Base-by-base conservation (phyloP, 2,888 invertebrate species). In the Crematogaster levior region DNA sequence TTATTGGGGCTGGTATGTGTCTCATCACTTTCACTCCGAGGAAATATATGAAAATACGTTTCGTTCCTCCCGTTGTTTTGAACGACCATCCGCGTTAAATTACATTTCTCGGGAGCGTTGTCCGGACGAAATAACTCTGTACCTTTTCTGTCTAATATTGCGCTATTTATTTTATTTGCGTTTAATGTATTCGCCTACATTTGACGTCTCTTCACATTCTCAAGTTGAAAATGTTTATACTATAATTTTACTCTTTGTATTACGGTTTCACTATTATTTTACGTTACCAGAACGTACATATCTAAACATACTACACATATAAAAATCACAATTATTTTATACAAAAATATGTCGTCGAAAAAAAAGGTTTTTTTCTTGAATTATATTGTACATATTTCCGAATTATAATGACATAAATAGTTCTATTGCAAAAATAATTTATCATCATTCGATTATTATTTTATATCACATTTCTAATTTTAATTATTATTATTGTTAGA, bases 71-170 rank as follows among this genome's bases (percentile, higher is more conserved):
- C 43, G 21, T 74, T 83, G 79, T 80, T 84, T 84, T 66, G 63
- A 82, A 83, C 82, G 82, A 86, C 83, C 83, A 58, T 82, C 68
- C 66, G 58, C 77, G 84, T 88, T 84, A 89, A 89, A 88, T 88
- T 87, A 87, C 89, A 89, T 88, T 88, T 85, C 87, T 89, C 83
- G 56, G 60, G 83, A 85, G 84, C 85, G 87, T 84, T 83, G 80
- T 46, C 61, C 86, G 10, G 81, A 72, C 81, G 18, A 61, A 74
- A 88, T 81, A 81, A 48, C 86, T 83, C 81, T 40, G 1, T 75
- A 65, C 21, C 40, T 79, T 77, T 43, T 27, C 4, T 10, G 84
- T 86, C 56, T 81, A 83, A 72, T 68, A 66, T 61, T 1, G 40
- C 18, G 10, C 21, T 53, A 53, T 65, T 53, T 53, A 21, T 43